Evolutionary conservation across 37 sponge, comb jelly and placozoan genomes (phyloP).

Genomic region (Ianthella basta): DNA sequence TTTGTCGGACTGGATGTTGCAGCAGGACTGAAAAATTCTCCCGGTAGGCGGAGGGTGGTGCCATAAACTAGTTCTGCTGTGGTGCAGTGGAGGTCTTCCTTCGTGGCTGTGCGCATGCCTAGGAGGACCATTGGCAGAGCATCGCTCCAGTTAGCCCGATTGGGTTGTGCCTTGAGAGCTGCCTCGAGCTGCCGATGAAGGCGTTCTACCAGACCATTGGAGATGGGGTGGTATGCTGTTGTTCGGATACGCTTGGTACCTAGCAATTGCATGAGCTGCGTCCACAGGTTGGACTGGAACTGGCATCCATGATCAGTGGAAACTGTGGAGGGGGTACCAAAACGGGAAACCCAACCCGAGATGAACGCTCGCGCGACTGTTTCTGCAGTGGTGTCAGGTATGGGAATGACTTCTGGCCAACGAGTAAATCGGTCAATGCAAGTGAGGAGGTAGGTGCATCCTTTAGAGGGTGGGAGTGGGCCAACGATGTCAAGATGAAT

Average conservation of each 20-base stretch:
- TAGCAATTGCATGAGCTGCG: conserved; percentile 28
- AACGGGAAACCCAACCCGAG: conserved; percentile 51
- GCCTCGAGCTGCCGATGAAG: conserved; percentile 60
- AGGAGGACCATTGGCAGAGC: background rate
- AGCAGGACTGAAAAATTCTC: background rate
- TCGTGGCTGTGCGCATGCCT: background rate
- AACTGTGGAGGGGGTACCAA: conserved; percentile 57
- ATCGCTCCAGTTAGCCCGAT: background rate
- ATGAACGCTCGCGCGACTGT: conserved; percentile 55
- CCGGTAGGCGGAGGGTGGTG: background rate
- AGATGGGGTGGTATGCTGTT: conserved; percentile 33
- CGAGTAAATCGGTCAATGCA: conserved; percentile 46
- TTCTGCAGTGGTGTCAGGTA: conserved; percentile 30
- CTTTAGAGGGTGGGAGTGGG: conserved; percentile 45
- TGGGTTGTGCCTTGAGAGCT: conserved; percentile 6
- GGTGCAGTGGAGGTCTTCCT: background rate
- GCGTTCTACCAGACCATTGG: conserved; percentile 64
- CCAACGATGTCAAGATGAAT: conserved; percentile 56
- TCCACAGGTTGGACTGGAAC: conserved; percentile 53
- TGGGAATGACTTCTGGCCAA: conserved; percentile 55
- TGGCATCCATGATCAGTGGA: conserved; percentile 60
- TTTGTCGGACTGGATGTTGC: background rate
- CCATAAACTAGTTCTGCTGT: background rate
- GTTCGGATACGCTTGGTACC: conserved; percentile 53
- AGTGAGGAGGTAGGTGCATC: conserved; percentile 36